Base-by-base conservation (phyloP, 2,888 invertebrate species). In the Chloromyia formosa region DNA sequence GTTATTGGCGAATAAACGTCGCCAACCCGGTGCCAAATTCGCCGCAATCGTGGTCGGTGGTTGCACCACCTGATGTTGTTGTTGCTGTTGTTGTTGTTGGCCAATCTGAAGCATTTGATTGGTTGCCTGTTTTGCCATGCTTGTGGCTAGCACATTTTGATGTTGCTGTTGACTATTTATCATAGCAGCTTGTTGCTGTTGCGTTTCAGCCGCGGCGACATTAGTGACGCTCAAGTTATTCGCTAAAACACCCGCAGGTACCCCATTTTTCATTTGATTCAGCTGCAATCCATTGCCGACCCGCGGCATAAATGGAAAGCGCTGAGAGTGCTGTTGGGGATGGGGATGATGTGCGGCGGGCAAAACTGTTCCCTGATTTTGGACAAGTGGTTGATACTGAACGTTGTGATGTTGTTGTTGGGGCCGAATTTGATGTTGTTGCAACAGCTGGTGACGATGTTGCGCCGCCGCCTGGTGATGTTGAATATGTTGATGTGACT, bases 11-110 rank as follows among this genome's bases (percentile, higher is more conserved):
- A 89, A 86, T 79, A 91, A 87, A 82, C 94, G 88, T 84, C 91
- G 92, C 94, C 94, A 94, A 78, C 93, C 93, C 81, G 89, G 90
- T 79, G 94, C 93, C 81, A 93, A 90, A 80, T 89, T 85, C 76
- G 84, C 82, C 74, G 78, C 75, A 73, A 73, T 22, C 53, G 75
- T 56, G 27, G 75, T 73, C 69, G 68, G 71, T 69, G 74, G 42
- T 75, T 62, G 73, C 16, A 42, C 22, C n/a, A 60, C 60, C 49
- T 78, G 76, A 22, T 79, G 78, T 18, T 74, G 78, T 5, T 78
- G 78, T 58, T 78, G 79, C 62, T 78, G 77, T 22, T 77, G 74
- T 49, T 78, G 78, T 62, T 75, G 49, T 20, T 75, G 75, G 74
- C 7, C 7, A 2, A 16, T 14, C 45, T 76, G 75, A 23, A 58